A percentile compares a stretch with the other conserved stretches of the same genome.
Evolutionary conservation across 30 jellyfish, hydroid and myxozoan genomes (phyloP).

Genomic region (Turritopsis rubra): DNA sequence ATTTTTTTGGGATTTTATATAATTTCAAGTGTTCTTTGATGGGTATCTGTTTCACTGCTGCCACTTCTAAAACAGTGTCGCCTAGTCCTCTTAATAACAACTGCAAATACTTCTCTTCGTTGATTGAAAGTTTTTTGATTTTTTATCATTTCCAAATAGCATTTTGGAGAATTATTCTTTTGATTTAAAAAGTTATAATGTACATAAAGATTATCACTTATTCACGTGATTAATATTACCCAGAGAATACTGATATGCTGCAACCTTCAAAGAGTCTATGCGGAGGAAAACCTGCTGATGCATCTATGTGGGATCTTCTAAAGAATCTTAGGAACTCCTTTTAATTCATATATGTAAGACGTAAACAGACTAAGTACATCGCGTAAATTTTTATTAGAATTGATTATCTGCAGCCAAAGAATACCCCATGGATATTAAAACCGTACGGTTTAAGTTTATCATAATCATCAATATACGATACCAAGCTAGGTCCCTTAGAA

Average conservation of each 20-base stretch:
- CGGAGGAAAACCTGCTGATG: not conserved
- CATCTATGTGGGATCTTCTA: constrained; percentile 2
- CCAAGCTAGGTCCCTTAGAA: constrained; percentile 8
- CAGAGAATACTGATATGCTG: not conserved
- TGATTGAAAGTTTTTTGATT: no score
- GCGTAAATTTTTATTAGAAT: not conserved
- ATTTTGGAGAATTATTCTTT: no score
- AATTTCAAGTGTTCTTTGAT: no score
- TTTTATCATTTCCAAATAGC: no score
- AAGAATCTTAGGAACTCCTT: not conserved
- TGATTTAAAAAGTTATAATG: no score
- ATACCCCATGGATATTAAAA: not conserved
- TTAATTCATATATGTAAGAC: not conserved
- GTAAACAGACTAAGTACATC: not conserved
- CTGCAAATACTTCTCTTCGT: no score
- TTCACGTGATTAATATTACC: no score
- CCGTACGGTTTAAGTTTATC: constrained; percentile 5
- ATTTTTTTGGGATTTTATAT: no score
- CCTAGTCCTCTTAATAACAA: no score
- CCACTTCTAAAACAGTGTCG: no score
- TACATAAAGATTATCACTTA: no score
- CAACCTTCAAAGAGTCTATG: not conserved
- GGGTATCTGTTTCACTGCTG: no score
- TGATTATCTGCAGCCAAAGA: not conserved
- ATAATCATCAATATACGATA: constrained; percentile 2